Base-by-base conservation (phyloP, 2,113 vertebrate species). In the Malurus alboscapulatus region DNA sequence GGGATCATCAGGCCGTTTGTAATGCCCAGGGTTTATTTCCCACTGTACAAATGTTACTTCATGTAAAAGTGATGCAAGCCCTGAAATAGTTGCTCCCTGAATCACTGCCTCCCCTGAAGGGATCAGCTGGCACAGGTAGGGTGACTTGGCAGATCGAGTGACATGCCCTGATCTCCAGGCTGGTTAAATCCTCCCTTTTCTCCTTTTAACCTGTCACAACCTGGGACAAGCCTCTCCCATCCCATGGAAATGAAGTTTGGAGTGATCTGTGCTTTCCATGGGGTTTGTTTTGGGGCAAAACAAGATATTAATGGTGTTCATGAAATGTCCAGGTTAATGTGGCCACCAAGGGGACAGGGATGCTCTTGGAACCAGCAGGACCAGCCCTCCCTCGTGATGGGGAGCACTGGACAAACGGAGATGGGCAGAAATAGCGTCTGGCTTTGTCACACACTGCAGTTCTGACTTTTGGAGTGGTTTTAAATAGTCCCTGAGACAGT, bases 241-340 rank as follows among this genome's bases (percentile, higher is more conserved):
- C 21, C 20, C 66, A 2, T 12, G 17, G 65, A 22, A 36, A 36
- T 7, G n/a, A 26, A 68, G 3, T 51, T 30, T 24, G 24, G 55
- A 26, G 29, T 1, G 12, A 7, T 1, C 30, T 22, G 26, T 47
- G 36, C 54, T 38, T 47, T 11, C 53, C 30, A 0, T 1, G 36
- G 55, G 20, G 7, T n/a, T 40, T 22, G 38, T 9, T 87, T 20
- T 54, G 72, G 61, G 54, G 47, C 18, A 51, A 19, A 72, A 20
- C 27, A 15, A n/a, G 21, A 12, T 4, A 0, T 40, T 14, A 1
- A 14, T 53, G 58, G 12, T 66, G 5, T 20, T 71, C 1, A 7
- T 16, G 21, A 58, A 4, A 19, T 50, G 55, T 8, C 0, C 2
- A 5, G 29, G 34, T 5, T 62, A 4, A 0, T 4, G 69, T 18